Base-by-base conservation (phyloP, 2,797 vertebrate genomes). In the Tolypeutes matacus region DNA sequence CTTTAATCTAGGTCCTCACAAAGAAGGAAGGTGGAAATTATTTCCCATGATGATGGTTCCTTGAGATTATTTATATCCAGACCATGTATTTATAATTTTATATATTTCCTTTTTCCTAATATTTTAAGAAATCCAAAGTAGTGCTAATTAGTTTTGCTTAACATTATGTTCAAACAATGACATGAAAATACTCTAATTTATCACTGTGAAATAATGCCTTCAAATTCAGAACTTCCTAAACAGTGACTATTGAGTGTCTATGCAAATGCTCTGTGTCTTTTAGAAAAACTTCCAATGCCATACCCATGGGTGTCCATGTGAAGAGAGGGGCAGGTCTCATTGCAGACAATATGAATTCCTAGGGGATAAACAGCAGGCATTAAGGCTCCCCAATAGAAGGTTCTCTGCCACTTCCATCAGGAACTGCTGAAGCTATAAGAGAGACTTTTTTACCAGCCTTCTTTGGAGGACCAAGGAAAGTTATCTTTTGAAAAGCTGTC, bases 41-140 rank as follows among this genome's bases (percentile, higher is more conserved):
- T 76, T 93, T 94, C 31, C 70, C 21, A 39, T 94, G 29, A 39
- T 70, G 6, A 72, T 93, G 70, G 34, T 76, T 90, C 31, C 31
- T 94, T 62, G 89, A 58, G 76, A 83, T 88, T 70, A 94, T 93
- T 82, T 94, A 58, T 82, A 82, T 72, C 67, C 46, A 94, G 76
- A 85, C 82, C 51, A 76, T 67, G 51, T 85, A 64, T 82, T 82
- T 93, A 49, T 80, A 85, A 91, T 77, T 82, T 81, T 49, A 75
- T 46, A 8, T 73, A 67, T 89, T 94, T 97, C 10, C 56, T 76
- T 89, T 67, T 27, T 49, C 64, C 39, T 96, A 56, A 60, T 93
- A 75, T 85, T 86, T 94, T 83, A 64, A 11, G 39, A 95, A 88
- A 12, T 69, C 42, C 82, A 84, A 65, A 93, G 27, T 89, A 89